Evolutionary conservation across 2,888 invertebrate genomes (phyloP).

Genomic region (Invenusta paracnida): DNA sequence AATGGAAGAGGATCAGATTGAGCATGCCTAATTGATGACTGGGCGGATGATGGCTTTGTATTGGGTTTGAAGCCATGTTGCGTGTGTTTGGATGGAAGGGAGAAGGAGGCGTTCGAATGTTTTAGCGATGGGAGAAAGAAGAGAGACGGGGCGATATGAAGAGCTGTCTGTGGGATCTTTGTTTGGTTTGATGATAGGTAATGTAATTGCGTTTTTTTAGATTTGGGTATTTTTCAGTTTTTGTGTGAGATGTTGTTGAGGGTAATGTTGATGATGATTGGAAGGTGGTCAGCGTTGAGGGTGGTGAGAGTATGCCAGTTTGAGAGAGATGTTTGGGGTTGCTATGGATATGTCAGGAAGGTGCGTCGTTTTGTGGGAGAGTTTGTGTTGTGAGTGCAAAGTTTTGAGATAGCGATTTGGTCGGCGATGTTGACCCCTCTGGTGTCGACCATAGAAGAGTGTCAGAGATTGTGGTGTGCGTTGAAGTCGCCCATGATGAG

Average conservation of each 20-base stretch:
- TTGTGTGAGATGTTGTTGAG: background rate
- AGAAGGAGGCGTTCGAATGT: no score
- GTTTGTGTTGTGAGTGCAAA: background rate
- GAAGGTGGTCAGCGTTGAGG: background rate
- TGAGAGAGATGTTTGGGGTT: background rate
- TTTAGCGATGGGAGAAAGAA: background rate
- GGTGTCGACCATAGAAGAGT: background rate
- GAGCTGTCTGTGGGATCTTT: background rate
- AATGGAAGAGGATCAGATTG: no score
- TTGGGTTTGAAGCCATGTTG: no score
- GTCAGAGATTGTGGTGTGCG: slow-evolving; percentile 10
- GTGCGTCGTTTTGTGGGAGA: slow-evolving; percentile 1
- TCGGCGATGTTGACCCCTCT: background rate
- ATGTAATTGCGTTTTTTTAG: background rate
- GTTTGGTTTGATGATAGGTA: background rate
- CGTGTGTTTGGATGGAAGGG: no score
- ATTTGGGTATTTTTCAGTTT: background rate
- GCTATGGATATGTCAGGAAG: background rate
- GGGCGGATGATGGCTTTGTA: no score
- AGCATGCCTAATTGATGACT: no score
- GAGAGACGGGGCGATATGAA: background rate
- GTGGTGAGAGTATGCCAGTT: background rate
- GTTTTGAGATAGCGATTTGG: background rate
- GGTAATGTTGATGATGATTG: background rate
- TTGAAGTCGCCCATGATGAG: background rate